A percentile compares a stretch with the other conserved stretches of the same genome.
Evolutionary conservation across 2,888 invertebrate species (phyloP).

Genomic region (Acanthosepion esculentum): DNA sequence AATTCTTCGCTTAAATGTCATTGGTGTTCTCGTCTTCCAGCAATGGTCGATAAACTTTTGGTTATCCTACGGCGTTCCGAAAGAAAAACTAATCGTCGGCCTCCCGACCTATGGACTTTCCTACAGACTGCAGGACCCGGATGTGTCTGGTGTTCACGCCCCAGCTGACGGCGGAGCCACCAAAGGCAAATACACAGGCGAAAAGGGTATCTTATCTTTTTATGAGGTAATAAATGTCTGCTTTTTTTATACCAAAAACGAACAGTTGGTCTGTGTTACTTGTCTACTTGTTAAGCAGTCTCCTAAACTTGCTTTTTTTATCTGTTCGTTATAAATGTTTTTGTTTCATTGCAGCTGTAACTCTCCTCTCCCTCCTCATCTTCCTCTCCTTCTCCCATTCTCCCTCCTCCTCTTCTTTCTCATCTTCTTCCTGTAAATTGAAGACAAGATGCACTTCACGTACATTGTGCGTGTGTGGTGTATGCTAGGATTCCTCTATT

Average conservation of each 20-base stretch:
- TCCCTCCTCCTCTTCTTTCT: not conserved
- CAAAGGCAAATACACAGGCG: conserved; percentile 90
- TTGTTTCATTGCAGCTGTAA: no score
- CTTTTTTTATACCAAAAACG: no score
- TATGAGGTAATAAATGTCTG: conserved; percentile 82
- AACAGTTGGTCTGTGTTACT: no score
- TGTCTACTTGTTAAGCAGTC: no score
- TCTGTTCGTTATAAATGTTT: no score
- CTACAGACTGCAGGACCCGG: conserved; percentile 60
- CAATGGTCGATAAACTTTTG: conserved; percentile 65
- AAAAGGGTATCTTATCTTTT: conserved; percentile 95
- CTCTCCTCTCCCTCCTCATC: not conserved
- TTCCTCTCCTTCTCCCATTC: not conserved
- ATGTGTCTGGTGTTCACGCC: conserved; percentile 81
- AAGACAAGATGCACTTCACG: no score
- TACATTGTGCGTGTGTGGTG: no score
- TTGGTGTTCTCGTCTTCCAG: conserved; percentile 52
- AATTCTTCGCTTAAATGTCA: not conserved
- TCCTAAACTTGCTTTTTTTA: no score
- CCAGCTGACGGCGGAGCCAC: conserved; percentile 90
- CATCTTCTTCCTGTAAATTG: no score
- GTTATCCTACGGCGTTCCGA: conserved; percentile 56
- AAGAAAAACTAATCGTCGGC: conserved; percentile 56
- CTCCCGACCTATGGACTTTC: conserved; percentile 60
- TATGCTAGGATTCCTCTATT: not conserved